Evolutionary conservation across 2,113 vertebrate species (phyloP), one percentile per base, ranked within the genome.

Genomic region (Anser brachyrhynchus): DNA sequence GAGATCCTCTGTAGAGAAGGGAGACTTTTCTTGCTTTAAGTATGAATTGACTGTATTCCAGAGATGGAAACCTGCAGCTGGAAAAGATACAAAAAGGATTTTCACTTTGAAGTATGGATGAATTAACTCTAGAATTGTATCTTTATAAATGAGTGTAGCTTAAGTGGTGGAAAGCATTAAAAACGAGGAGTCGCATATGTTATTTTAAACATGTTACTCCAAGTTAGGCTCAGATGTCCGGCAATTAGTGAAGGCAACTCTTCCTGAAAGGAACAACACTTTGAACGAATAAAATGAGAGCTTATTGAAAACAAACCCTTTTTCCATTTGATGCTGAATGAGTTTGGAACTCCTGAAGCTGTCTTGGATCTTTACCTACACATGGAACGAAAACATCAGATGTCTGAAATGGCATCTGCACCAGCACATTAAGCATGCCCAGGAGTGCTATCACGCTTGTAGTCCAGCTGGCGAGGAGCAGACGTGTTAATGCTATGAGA

Each of bases 11-110:
- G 21, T 31, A 92, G 84, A 93, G 44, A 66, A 91, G 44, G 14
- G 20, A 91, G 20, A 65, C 41, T 93, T 93, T 92, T 88, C 84
- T 89, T 70, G 28, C 11, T 95, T 69, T 83, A 85, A 65, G 87
- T 61, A 19, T 73, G 43, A 95, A 91, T 91, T 84, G 90, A 72
- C 83, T 86, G 58, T 94, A 82, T 89, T 37, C 65, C n/a, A 84
- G 67, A 74, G 33, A 69, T 16, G 80, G 71, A 78, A 94, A 80
- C 39, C 51, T 95, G 74, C 35, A 70, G 31, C 74, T 91, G 78
- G 69, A 88, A 88, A 65, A 84, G 7, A 37, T 51, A 93, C 2
- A 25, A 70, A 92, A 95, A 51, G 9, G 5, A 19, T 71, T 95
- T 95, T 88, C 17, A 44, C 59, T 85, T 76, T 91, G 54, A 91